Conservation (phyloP, 2,888 invertebrate species). For the Lepidochitona cinerea region DNA sequence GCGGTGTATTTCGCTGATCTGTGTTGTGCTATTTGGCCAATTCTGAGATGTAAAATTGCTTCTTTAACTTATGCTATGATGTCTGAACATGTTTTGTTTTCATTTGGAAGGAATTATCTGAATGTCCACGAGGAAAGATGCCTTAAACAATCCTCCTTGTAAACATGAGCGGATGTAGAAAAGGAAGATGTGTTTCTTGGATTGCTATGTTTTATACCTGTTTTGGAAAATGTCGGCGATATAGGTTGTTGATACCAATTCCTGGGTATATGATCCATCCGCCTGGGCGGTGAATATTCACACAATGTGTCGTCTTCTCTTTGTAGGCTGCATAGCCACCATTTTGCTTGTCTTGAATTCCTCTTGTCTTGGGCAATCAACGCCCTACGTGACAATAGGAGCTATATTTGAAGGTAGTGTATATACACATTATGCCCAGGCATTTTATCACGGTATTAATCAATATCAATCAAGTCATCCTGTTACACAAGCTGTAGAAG, state of each 20-base stretch:
- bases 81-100: no score
- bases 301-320: constrained; percentile 3
- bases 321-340: not conserved
- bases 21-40: no score
- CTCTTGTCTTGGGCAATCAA: not conserved
- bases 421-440: not conserved
- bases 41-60: no score
- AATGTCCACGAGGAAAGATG: not conserved
- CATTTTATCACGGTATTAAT: not conserved
- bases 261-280: not conserved
- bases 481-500: not conserved
- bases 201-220: not conserved
- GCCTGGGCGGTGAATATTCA: not conserved
- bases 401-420: not conserved
- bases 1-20: no score
- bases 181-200: not conserved
- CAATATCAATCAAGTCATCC: not conserved
- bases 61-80: no score
- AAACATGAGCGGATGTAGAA: not conserved
- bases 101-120: no score
- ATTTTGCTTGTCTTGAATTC: not conserved
- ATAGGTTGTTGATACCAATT: not conserved
- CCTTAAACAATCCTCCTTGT: not conserved
- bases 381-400: not conserved
- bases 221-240: constrained; percentile 1